Evolutionary conservation across 1,140 invertebrate genomes (phyloP), one percentile per base, ranked within the genome.

Genomic region (Lepidurus apus): DNA sequence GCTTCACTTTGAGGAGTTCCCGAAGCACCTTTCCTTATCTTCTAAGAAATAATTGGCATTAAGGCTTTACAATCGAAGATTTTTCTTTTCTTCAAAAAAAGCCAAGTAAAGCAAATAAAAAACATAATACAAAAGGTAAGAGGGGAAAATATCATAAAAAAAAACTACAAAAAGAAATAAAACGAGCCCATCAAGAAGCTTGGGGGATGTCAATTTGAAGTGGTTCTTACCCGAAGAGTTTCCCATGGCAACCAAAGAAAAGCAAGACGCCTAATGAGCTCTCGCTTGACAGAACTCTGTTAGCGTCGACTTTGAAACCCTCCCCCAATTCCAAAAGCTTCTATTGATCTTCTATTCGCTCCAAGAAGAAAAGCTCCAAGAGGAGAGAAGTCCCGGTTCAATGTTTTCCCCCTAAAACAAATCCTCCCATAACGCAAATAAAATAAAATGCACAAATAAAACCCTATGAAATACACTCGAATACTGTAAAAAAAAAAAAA

Each of bases 201-300:
- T 65, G 53, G 8, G 13, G 53, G 53, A 65, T 65, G 53, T 65
- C 53, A 65, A 21, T 65, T 65, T 65, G 17, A 65, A 65, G 53
- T n/a, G 53, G 17, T 65, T 65, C 53, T 65, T 65, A 65, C 21
- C 53, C 53, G 53, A 34, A 34, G 34, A 65, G 53, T 65, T 65
- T 65, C n/a, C 53, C 53, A 17, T 65, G 21, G 53, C 53, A 65
- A 65, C 53, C 9, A 21, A 11, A 65, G 34, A 65, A 65, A 65
- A 65, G 53, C 53, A 65, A 65, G 53, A 65, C 53, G 53, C 53
- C 53, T 65, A 65, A 65, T 65, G 53, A 65, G 53, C 53, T 65
- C 53, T 65, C 53, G 13, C 53, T 65, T 65, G 53, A 65, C 53
- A 65, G 53, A 65, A 65, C 53, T 65, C 21, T 17, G 53, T 21